Percentiles rank a stretch among this genome's conserved stretches.
These are phyloP conservation scores for Sebastes hopkinsi DNA, from an alignment of 2,797 vertebrate genomes.

Conservation along the genomic window DNA sequence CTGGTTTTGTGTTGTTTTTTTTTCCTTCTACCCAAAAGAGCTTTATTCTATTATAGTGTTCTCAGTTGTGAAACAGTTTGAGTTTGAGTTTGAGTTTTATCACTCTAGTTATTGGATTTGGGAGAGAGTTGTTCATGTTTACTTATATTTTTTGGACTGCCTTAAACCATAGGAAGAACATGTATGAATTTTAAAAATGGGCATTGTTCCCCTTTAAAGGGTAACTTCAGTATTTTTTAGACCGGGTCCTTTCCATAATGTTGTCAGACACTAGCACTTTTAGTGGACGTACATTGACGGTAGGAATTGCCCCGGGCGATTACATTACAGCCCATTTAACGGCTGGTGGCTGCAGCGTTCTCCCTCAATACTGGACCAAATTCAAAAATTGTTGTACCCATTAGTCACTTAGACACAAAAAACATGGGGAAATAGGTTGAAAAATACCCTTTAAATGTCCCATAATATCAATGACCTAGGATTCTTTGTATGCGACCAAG, in stretches of 20 bases:
- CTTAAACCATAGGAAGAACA: too few relatives aligned
- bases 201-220: too few relatives aligned
- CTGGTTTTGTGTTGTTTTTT: too few relatives aligned
- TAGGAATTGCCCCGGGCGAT: too few relatives aligned
- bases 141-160: too few relatives aligned
- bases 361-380: neutral
- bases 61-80: too few relatives aligned
- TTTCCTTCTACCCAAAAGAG: too few relatives aligned
- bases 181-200: rapidly evolving
- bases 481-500: rapidly evolving
- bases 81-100: too few relatives aligned
- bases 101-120: too few relatives aligned
- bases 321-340: too few relatives aligned
- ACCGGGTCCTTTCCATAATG: neutral
- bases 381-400: neutral
- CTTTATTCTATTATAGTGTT: too few relatives aligned
- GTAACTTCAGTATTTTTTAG: neutral
- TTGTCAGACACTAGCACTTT: neutral
- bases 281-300: neutral
- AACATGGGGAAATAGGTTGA: neutral
- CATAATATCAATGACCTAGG: neutral
- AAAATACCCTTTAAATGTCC: neutral
- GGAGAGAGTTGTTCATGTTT: too few relatives aligned
- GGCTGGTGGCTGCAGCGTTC: neutral
- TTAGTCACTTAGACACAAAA: neutral